Base-by-base conservation (phyloP, 1,140 invertebrate species). In the Helicorthomorpha holstii region DNA sequence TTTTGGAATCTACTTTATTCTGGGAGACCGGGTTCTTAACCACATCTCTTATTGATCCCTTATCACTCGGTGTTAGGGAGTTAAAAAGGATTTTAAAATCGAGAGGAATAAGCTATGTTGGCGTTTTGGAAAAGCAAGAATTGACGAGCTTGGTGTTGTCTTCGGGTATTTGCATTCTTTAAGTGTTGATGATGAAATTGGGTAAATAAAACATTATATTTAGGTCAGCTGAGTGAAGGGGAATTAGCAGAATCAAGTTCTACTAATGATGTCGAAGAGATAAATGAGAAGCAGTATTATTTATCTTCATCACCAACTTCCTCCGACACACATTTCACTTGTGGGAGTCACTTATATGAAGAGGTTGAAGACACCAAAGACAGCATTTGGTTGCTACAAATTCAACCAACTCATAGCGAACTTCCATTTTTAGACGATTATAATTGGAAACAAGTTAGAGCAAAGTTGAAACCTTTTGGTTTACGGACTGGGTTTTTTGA, bases 351-450 rank as follows among this genome's bases (percentile, higher is more conserved):
- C 59, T 73, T 74, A 56, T 68, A 69, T 54, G 70, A 73, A 57
- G 64, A 73, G 60, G 72, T 75, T 2, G 73, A 75, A 57, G 73
- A 75, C 59, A 69, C 70, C 12, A 74, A 74, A 59, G 73, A 75
- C 59, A 73, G 71, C 61, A 70, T 73, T 2, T 75, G 73, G 73
- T 53, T 75, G 12, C 69, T 75, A 0, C 70, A 73, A 56, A 69
- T 75, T 4, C 53, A 65, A 19, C 53, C 59, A 7, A n/a, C n/a
- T n/a, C n/a, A n/a, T n/a, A 49, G 52, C 49, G n/a, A 51, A 14
- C 34, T 54, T 23, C 58, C 60, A n/a, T 52, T 67, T 22, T 51
- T 67, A 23, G 60, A 66, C 49, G 60, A 65, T 46, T 58, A 58
- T 45, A 60, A 48, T 42, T 75, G 73, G 73, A 63, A 61, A 42